phyloP scores from a whole-genome alignment of 1,140 invertebrate genomes.

The Leptopilina clavipes region DNA sequence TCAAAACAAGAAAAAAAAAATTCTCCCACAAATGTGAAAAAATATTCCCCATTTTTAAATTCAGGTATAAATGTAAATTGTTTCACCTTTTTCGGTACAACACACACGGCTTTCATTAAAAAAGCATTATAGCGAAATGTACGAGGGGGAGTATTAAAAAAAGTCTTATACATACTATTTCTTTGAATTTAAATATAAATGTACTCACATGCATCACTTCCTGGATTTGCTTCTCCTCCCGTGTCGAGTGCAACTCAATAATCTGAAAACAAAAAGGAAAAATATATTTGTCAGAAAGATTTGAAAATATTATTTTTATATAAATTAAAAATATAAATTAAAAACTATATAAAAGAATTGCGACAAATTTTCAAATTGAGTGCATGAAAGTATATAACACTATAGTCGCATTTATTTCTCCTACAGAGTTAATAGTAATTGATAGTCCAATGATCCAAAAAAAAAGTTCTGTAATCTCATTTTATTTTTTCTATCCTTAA shows the following conservation, averaged over 20 bases:
- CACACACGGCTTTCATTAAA: background rate
- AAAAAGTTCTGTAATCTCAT: background rate
- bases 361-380: no score
- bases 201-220: background rate
- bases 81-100: background rate
- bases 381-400: no score
- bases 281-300: background rate
- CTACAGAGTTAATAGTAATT: background rate
- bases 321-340: no score
- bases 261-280: background rate
- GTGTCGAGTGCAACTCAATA: background rate
- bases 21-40: no score
- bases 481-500: background rate
- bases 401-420: background rate
- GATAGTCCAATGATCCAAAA: background rate
- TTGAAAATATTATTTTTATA: background rate
- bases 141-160: background rate
- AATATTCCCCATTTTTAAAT: background rate
- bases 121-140: background rate
- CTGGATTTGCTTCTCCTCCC: background rate
- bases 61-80: background rate
- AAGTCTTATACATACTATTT: background rate
- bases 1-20: no score
- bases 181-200: slow-evolving; percentile 17
- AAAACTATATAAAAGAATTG: no score